Evolutionary conservation across 2,888 invertebrate species (phyloP).

Genomic region (Metallyticus violacea): DNA sequence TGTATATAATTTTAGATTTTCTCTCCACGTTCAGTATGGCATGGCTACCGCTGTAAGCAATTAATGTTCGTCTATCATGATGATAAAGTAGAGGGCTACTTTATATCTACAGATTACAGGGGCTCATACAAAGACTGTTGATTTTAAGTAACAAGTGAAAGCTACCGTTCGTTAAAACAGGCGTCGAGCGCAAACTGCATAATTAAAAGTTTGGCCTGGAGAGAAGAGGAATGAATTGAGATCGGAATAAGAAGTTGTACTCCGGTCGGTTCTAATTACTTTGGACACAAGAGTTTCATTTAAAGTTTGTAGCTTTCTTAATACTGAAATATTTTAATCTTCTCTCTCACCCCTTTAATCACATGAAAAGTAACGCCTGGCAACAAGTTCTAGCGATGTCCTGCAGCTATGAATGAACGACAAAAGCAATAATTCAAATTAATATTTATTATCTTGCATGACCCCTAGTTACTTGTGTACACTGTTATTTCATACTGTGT

Average conservation of each 20-base stretch:
- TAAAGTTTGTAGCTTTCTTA: background rate
- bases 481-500: no score
- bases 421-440: background rate
- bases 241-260: background rate
- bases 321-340: background rate
- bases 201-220: conserved; percentile 3
- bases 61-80: background rate
- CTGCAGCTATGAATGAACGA: background rate
- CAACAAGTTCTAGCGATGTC: background rate
- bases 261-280: background rate
- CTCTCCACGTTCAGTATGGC: no score
- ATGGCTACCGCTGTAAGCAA: no score
- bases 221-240: background rate
- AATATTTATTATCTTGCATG: background rate
- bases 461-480: no score
- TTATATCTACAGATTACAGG: background rate
- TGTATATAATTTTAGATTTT: no score
- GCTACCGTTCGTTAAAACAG: background rate
- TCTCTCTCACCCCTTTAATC: background rate
- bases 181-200: background rate
- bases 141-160: background rate
- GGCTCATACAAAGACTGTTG: background rate
- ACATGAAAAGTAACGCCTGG: background rate
- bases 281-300: conserved; percentile 12
- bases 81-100: background rate